Base-by-base conservation (phyloP, 2,888 invertebrate species). In the Mythimna lalbum region DNA sequence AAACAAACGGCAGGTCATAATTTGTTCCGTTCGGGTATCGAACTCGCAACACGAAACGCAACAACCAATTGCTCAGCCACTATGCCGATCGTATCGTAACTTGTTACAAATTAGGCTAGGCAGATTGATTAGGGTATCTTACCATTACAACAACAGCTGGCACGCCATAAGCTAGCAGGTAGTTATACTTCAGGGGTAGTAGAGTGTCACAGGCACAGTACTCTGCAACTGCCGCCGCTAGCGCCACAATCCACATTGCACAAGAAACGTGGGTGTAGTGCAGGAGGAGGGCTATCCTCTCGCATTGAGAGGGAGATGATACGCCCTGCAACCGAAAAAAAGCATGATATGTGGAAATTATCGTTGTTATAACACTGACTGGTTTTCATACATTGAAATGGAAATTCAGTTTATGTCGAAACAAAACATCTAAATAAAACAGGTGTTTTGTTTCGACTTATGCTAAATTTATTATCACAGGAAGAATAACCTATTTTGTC, bases 261-360 rank as follows among this genome's bases (percentile, higher is more conserved):
- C 97, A 97, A 17, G 97, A 96, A 61, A 98, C 94, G 89, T 98
- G 97, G 1, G 97, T 96, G 91, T 97, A 98, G 89, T 98, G 97
- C 12, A 98, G 94, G 4, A 97, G 91, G 12, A 98, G 90, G 0
- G 97, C 97, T 63, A 97, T 96, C 63, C 97, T 95, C 87, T 97
- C 96, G 86, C 98, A 98, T 85, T 97, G 96, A 19, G 97, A 94
- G 39, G 95, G 94, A 43, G 96, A 97, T 74, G 96, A 97, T 1
- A 97, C 97, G 9, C 97, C 97, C 97, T 97, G 89, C 65, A 91
- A 90, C 74, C 61, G 4, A 64, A 61, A 0, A 2, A 0, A 66
- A 36, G 19, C 14, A n/a, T 21, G 0, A 39, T 47, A 47, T 10
- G 12, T 49, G 5, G n/a, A 31, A 9, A 49, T 31, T 49, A 47